Conservation (phyloP, 1,140 invertebrate genomes). For the Copidosoma floridanum region DNA sequence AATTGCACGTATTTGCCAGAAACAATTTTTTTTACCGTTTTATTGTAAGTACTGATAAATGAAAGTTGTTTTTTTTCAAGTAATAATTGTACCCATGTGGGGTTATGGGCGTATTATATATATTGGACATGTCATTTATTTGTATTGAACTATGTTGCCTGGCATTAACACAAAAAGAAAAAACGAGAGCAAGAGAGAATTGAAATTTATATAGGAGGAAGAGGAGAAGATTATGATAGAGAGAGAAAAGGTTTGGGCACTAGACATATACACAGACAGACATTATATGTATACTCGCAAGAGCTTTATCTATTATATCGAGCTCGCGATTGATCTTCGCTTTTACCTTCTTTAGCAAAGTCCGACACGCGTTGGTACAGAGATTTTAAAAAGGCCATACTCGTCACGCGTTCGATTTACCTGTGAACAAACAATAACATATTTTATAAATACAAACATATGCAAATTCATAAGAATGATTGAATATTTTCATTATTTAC, state of each 20-base stretch:
- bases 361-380: slow-evolving; percentile 42
- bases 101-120: too few species aligned
- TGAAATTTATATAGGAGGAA: neutral
- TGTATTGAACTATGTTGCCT: neutral
- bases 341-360: slow-evolving; percentile 41
- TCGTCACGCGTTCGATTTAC: slow-evolving; percentile 38
- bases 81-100: too few species aligned
- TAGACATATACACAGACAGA: too few species aligned
- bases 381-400: slow-evolving; percentile 42
- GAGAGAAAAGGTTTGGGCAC: neutral
- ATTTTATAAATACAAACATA: too few species aligned
- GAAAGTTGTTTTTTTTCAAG: too few species aligned
- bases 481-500: too few species aligned
- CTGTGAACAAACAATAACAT: slow-evolving; percentile 31
- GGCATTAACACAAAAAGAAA: neutral
- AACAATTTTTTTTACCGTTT: too few species aligned
- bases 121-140: neutral
- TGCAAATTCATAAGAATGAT: too few species aligned
- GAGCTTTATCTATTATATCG: slow-evolving; percentile 18
- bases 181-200: neutral
- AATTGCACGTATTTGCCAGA: too few species aligned
- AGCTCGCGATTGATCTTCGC: slow-evolving; percentile 20
- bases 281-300: too few species aligned
- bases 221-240: neutral
- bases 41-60: too few species aligned